A percentile compares a stretch with the other conserved stretches of the same genome.
Evolutionary conservation across 2,113 vertebrate genomes (phyloP).

Genomic region (Nothoprocta perdicaria): DNA sequence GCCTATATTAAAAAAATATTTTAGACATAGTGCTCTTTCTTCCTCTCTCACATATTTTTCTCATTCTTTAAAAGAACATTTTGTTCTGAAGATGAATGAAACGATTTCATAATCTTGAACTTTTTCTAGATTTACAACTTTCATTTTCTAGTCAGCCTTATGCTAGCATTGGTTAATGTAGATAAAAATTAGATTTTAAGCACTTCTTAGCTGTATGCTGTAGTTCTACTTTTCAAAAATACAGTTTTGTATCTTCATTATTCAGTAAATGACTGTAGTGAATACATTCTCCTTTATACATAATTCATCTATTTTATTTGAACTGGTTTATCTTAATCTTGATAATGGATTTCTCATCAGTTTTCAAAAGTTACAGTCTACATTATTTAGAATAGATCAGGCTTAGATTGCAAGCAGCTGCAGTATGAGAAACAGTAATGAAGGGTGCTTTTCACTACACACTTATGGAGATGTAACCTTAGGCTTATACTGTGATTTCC

Average conservation of each 20-base stretch:
- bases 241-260: neutral
- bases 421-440: neutral
- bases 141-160: neutral
- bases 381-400: constrained; percentile 34
- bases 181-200: neutral
- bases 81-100: neutral
- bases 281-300: neutral
- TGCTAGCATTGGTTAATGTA: neutral
- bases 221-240: constrained; percentile 3
- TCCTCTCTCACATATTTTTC: neutral
- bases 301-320: constrained; percentile 12
- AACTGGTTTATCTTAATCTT: constrained; percentile 18
- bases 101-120: neutral
- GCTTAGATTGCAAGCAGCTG: neutral
- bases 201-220: neutral
- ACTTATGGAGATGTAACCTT: neutral
- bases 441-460: neutral
- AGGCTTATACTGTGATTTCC: neutral
- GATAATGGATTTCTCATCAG: constrained; percentile 19
- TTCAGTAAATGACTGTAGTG: neutral
- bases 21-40: neutral
- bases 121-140: neutral
- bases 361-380: constrained; percentile 15
- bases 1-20: neutral
- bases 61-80: neutral